Percentiles rank a stretch among this genome's conserved stretches.
Evolutionary conservation across 2,113 vertebrate genomes (phyloP).

Genomic region (Danio rerio): DNA sequence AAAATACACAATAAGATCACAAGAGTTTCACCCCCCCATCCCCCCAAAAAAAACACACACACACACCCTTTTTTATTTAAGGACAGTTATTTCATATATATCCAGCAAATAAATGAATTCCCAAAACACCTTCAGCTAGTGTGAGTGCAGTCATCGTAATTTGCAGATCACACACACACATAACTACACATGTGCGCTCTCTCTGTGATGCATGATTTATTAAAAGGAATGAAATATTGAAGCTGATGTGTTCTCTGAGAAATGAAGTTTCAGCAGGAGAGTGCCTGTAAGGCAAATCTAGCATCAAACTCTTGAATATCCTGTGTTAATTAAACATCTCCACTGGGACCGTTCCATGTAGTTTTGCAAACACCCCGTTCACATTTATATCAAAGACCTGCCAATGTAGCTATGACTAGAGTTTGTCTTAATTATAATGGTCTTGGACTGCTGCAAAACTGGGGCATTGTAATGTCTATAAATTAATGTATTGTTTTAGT

Average conservation of each 20-base stretch:
- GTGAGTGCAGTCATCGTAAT: background rate
- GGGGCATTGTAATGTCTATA: no score
- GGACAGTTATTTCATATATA: background rate
- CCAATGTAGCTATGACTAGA: background rate
- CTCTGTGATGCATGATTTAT: slow-evolving; percentile 2
- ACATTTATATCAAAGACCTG: background rate
- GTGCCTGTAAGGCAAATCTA: background rate
- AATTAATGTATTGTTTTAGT: no score
- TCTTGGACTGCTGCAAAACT: background rate
- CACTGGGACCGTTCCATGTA: background rate
- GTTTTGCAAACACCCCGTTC: background rate
- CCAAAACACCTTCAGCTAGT: background rate
- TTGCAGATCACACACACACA: background rate
- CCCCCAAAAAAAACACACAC: no score
- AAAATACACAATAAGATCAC: no score
- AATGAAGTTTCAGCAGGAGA: background rate
- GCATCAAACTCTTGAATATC: background rate
- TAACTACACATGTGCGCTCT: background rate
- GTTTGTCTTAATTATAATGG: background rate
- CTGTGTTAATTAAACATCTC: slow-evolving; percentile 6
- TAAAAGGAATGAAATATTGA: slow-evolving; percentile 22
- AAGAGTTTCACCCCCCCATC: no score
- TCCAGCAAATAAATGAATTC: background rate
- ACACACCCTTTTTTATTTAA: background rate
- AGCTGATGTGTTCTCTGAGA: background rate